Base-by-base conservation (phyloP, 2,113 vertebrate species). In the Nibea coibor region DNA sequence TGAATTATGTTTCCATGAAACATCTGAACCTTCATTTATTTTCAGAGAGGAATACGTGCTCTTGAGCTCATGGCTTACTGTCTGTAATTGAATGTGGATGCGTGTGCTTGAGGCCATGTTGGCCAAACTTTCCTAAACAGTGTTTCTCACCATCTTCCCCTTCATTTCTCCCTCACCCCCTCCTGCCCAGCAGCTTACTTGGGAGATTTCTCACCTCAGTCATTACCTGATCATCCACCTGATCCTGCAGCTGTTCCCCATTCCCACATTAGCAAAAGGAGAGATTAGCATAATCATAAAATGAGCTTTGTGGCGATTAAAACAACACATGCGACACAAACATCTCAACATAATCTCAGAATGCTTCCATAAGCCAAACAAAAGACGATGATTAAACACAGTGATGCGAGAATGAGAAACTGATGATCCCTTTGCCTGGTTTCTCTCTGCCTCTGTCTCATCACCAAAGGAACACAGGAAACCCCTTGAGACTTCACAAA, bases 211-310 rank as follows among this genome's bases (percentile, higher is more conserved):
- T 42, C 28, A 4, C 54, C 45, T 51, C 48, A 31, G 59, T 65
- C 16, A n/a, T 72, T 50, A 50, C 20, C 39, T 57, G 58, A 62
- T 54, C 17, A 10, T 26, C 47, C 65, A 77, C 66, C 73, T 59
- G 68, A 57, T 74, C 48, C 39, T 7, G 9, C 75, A 78, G 75
- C 75, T 73, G 81, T 54, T 78, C 24, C 61, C 9, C 14, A 16
- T 59, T 59, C 42, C 19, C 31, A 6, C 7, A 64, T 56, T 35
- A 67, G 48, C 11, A 11, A 14, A 24, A 58, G 4, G 1, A 10
- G 10, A 4, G 5, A 63, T 45, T 19, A n/a, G 59, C 8, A 70
- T 20, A 28, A 43, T 28, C 35, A 54, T 0, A 47, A 22, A 10
- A 14, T 15, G 20, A 24, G 28, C 11, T 15, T 35, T 48, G 66